Evolutionary conservation across 2,888 invertebrate species (phyloP).

Genomic region (Eupithecia exiguata): DNA sequence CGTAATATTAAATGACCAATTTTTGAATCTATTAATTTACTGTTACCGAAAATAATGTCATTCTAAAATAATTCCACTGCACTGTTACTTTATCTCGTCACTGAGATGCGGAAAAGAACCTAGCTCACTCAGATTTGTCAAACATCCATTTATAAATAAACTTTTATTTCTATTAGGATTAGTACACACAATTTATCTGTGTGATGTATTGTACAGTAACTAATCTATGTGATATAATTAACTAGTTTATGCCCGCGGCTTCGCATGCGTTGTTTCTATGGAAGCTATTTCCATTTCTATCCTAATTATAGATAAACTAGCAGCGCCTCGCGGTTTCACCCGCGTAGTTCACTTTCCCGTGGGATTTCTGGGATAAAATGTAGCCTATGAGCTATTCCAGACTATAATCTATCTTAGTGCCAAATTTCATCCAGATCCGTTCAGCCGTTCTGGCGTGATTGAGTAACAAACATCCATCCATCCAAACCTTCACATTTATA

Average conservation of each 20-base stretch:
- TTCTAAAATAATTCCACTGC: background rate
- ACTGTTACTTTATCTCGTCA: background rate
- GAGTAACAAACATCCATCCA: too few species aligned
- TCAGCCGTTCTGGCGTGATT: too few species aligned
- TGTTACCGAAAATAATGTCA: background rate
- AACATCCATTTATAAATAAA: slow-evolving; percentile 1
- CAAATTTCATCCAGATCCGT: too few species aligned
- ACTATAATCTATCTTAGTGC: too few species aligned
- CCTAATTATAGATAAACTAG: too few species aligned
- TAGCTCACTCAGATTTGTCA: background rate
- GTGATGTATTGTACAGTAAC: background rate
- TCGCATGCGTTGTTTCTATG: background rate
- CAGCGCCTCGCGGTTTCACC: too few species aligned
- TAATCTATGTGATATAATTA: background rate
- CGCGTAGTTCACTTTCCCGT: too few species aligned
- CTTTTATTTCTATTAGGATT: background rate
- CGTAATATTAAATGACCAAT: too few species aligned
- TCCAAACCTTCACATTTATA: too few species aligned
- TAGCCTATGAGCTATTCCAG: too few species aligned
- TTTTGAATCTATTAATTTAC: background rate
- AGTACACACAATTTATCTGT: background rate
- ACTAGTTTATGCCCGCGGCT: background rate
- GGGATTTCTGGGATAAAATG: too few species aligned
- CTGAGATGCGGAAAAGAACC: background rate
- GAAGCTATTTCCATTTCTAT: background rate